Percentiles rank a stretch among this genome's conserved stretches.
These are phyloP conservation scores for Heterodera schachtii DNA, from an alignment of 1,140 invertebrate genomes.

Conservation along the genomic window DNA sequence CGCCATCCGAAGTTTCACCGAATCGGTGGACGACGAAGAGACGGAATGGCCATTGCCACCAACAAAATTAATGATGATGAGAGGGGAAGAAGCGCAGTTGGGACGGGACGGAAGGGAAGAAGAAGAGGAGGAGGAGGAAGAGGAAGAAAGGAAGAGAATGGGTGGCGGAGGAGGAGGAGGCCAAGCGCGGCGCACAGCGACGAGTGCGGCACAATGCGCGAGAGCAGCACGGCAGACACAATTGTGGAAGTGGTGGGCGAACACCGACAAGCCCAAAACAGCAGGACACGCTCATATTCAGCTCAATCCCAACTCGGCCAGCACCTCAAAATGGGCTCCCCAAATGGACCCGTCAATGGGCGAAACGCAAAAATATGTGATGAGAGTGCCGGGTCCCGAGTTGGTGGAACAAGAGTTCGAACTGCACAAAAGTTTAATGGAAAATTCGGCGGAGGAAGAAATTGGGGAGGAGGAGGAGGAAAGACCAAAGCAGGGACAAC, in stretches of 20 bases:
- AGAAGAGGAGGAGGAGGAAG: background rate
- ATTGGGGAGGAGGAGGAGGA: conserved; percentile 37
- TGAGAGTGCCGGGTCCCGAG: conserved; percentile 61
- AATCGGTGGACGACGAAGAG: conserved; percentile 61
- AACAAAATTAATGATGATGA: background rate
- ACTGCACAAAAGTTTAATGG: conserved; percentile 56
- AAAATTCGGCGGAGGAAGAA: conserved; percentile 28
- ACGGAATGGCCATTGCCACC: conserved; percentile 8
- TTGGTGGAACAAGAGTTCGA: conserved; percentile 61
- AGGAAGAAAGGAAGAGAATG: background rate
- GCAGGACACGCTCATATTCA: background rate
- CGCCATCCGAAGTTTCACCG: conserved; percentile 62
- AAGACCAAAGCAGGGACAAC: too few relatives aligned
- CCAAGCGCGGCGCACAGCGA: conserved; percentile 7
- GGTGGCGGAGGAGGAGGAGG: background rate
- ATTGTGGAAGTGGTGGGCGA: conserved; percentile 60
- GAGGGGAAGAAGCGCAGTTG: background rate
- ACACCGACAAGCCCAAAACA: too few relatives aligned
- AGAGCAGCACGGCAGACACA: conserved; percentile 55
- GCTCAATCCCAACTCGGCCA: conserved; percentile 22
- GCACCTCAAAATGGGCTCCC: conserved; percentile 26
- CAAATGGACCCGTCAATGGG: conserved; percentile 43
- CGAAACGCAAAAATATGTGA: conserved; percentile 63
- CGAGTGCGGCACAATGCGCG: conserved; percentile 39
- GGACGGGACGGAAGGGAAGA: background rate